Evolutionary conservation across 2,113 vertebrate genomes (phyloP).

Genomic region (Phyllopteryx taeniolatus): DNA sequence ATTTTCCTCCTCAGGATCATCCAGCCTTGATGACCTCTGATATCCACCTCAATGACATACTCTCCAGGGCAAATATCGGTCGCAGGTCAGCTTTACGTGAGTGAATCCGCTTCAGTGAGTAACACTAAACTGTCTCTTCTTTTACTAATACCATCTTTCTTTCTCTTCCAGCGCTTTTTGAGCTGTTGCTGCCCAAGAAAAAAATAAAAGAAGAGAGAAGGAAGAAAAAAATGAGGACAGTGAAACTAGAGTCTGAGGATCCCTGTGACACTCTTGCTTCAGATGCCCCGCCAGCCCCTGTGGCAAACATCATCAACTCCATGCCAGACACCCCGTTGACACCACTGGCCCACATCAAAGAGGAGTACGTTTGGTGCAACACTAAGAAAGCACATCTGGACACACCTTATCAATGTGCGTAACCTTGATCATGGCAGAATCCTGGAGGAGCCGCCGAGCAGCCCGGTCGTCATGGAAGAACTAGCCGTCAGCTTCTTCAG

Average conservation of each 20-base stretch:
- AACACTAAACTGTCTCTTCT: neutral
- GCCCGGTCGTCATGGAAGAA: slow-evolving; percentile 83
- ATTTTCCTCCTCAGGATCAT: slow-evolving; percentile 79
- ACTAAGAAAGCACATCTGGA: neutral
- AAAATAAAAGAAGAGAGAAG: slow-evolving; percentile 88
- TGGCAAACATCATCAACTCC: slow-evolving; percentile 49
- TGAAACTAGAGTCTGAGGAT: slow-evolving; percentile 89
- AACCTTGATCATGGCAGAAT: slow-evolving; percentile 68
- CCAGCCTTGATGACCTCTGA: slow-evolving; percentile 89
- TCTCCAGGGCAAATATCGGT: slow-evolving; percentile 89
- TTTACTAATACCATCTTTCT: neutral
- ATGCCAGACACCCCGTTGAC: slow-evolving; percentile 76
- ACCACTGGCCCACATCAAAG: slow-evolving; percentile 82
- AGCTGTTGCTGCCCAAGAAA: slow-evolving; percentile 86
- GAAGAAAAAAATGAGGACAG: slow-evolving; percentile 85
- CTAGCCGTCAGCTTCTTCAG: slow-evolving; percentile 91
- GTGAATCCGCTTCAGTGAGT: slow-evolving; percentile 20
- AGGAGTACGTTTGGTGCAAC: slow-evolving; percentile 81
- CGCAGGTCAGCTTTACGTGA: slow-evolving; percentile 85
- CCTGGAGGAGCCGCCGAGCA: slow-evolving; percentile 83
- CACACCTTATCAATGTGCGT: neutral
- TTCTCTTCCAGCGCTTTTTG: slow-evolving; percentile 77
- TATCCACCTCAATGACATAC: slow-evolving; percentile 87
- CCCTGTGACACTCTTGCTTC: slow-evolving; percentile 75
- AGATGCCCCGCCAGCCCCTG: slow-evolving; percentile 49